Evolutionary conservation across 2,797 vertebrate species (phyloP).

Genomic region (Enteromius unitaeniatus): DNA sequence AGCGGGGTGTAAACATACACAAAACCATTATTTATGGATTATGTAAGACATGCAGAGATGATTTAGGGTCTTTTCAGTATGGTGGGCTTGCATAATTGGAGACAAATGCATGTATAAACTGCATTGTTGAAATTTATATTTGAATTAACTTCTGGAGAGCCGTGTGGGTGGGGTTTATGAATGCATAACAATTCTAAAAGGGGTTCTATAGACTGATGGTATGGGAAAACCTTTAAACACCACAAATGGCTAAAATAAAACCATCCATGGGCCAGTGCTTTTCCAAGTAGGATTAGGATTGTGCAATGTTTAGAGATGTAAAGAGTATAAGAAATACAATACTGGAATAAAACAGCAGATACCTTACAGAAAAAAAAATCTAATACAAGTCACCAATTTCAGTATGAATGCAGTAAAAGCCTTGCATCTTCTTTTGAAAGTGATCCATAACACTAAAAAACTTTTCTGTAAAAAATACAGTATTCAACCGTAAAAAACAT

Average conservation of each 20-base stretch:
- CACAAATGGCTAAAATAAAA: background rate
- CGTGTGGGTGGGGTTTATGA: background rate
- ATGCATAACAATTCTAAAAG: background rate
- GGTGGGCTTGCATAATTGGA: slow-evolving; percentile 55
- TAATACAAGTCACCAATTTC: background rate
- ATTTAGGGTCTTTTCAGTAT: slow-evolving; percentile 49
- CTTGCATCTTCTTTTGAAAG: background rate
- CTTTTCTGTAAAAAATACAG: too few species aligned
- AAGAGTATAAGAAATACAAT: background rate
- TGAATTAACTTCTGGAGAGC: slow-evolving; percentile 22
- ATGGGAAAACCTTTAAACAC: background rate
- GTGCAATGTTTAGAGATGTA: background rate
- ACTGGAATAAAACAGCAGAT: background rate
- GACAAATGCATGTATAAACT: slow-evolving; percentile 57
- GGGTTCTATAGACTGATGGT: background rate
- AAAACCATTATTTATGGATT: slow-evolving; percentile 59
- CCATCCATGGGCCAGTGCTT: background rate
- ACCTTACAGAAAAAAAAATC: background rate
- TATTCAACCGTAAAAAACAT: too few species aligned
- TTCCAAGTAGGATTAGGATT: background rate
- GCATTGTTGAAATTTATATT: slow-evolving; percentile 38
- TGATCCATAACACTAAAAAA: too few species aligned
- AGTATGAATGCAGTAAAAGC: background rate
- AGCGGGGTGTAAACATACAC: slow-evolving; percentile 53
- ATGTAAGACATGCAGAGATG: slow-evolving; percentile 58